Conservation (phyloP, 2,797 vertebrate genomes). For the Valencia hispanica region DNA sequence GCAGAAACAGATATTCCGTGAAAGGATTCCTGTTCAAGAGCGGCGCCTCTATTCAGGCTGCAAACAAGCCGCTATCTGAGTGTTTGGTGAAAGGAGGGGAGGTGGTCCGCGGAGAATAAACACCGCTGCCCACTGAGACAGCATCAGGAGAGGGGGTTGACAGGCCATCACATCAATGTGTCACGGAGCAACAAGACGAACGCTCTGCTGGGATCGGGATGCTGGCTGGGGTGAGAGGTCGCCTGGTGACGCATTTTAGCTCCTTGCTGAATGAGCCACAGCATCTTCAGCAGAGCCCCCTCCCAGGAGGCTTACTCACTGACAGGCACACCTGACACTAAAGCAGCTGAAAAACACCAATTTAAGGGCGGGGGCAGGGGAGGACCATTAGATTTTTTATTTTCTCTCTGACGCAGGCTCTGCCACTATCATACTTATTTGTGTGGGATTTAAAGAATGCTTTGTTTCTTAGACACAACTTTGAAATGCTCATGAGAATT, state of each 20-base stretch:
- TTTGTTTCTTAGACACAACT: not conserved
- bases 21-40: conserved; percentile 26
- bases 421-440: not conserved
- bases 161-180: conserved; percentile 66
- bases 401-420: not conserved
- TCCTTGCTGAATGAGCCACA: conserved; percentile 12
- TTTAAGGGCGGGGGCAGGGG: not conserved
- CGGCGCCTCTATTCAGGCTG: conserved; percentile 37
- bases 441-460: not conserved
- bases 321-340: conserved; percentile 50
- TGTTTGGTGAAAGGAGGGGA: conserved; percentile 35
- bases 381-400: not conserved
- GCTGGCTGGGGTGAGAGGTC: conserved; percentile 58
- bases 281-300: conserved; percentile 10
- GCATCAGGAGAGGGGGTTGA: conserved; percentile 42
- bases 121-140: conserved; percentile 46
- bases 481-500: not conserved
- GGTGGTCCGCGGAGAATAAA: conserved; percentile 20
- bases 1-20: conserved; percentile 38
- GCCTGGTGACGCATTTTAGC: conserved; percentile 40
- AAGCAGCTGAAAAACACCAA: conserved; percentile 12
- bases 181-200: conserved; percentile 52
- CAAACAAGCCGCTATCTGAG: conserved; percentile 48
- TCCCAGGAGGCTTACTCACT: conserved; percentile 30
- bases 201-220: conserved; percentile 44